A percentile compares a stretch with the other conserved stretches of the same genome.
Conservation (phyloP, 2,113 vertebrate species). For the Neotoma lepida region DNA sequence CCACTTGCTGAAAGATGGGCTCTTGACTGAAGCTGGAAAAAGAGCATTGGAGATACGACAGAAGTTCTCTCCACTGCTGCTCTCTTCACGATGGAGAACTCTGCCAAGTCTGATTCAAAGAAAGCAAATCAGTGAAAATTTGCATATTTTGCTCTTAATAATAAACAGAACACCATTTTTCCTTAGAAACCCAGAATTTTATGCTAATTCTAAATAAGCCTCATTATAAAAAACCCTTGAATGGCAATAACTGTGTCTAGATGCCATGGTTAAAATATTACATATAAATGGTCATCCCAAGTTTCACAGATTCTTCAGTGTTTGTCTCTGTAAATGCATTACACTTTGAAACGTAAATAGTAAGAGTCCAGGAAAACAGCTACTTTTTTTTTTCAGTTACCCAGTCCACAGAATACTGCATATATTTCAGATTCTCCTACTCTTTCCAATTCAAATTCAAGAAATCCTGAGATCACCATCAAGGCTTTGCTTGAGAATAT, state of each 20-base stretch:
- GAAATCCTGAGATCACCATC: slow-evolving; percentile 39
- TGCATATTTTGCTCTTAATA: not conserved
- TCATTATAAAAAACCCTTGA: not conserved
- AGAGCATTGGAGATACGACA: not conserved
- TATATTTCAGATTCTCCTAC: slow-evolving; percentile 36
- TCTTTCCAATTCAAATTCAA: slow-evolving; percentile 68
- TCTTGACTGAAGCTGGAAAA: slow-evolving; percentile 43
- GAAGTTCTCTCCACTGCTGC: not conserved
- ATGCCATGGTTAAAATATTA: slow-evolving; percentile 31
- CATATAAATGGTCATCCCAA: not conserved
- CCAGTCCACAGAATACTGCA: slow-evolving; percentile 11
- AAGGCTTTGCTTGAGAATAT: slow-evolving; percentile 50
- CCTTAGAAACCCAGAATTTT: not conserved
- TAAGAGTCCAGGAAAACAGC: slow-evolving; percentile 46
- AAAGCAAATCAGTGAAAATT: not conserved
- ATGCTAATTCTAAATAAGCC: not conserved
- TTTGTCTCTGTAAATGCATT: slow-evolving; percentile 49
- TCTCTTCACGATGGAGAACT: not conserved
- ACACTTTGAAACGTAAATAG: slow-evolving; percentile 56
- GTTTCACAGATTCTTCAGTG: slow-evolving; percentile 42
- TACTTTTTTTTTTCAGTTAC: slow-evolving; percentile 40
- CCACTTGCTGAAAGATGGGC: slow-evolving; percentile 32
- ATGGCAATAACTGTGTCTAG: slow-evolving; percentile 28
- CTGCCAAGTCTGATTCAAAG: not conserved
- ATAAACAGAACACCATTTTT: not conserved